A percentile compares a stretch with the other conserved stretches of the same genome.
These are phyloP conservation scores for Encarsia formosa DNA, from an alignment of 2,888 invertebrate genomes.

Conservation along the genomic window DNA sequence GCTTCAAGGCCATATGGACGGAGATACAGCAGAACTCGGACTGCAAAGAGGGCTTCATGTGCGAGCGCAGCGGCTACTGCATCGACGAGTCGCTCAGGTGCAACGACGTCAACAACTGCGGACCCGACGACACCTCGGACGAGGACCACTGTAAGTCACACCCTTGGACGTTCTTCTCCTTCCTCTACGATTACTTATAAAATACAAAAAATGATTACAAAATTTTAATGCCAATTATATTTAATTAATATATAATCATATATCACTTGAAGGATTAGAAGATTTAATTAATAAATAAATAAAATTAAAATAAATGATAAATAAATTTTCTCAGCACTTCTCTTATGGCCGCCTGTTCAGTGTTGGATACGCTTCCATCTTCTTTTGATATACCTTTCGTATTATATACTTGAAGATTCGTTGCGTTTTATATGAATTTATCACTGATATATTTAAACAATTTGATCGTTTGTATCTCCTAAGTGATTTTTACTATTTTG, in stretches of 20 bases:
- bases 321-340: constrained; percentile 12
- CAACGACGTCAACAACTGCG: constrained; percentile 82
- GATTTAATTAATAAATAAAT: constrained; percentile 2
- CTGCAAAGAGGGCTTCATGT: constrained; percentile 65
- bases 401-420: constrained; percentile 4
- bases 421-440: no score
- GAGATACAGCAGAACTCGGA: constrained; percentile 69
- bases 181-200: constrained; percentile 27
- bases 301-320: constrained; percentile 5
- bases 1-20: constrained; percentile 93
- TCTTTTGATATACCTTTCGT: constrained; percentile 28
- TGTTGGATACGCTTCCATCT: constrained; percentile 40
- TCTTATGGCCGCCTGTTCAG: constrained; percentile 34
- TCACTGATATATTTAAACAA: no score
- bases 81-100: constrained; percentile 74
- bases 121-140: constrained; percentile 69
- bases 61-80: constrained; percentile 70
- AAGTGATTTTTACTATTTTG: no score
- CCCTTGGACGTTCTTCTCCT: constrained; percentile 28
- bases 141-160: constrained; percentile 74
- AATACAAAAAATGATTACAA: background rate
- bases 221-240: no score
- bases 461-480: no score
- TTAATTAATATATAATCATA: no score
- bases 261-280: background rate